Evolutionary conservation across 1,140 invertebrate genomes (phyloP), one percentile per base, ranked within the genome.

Genomic region (Holotrichia oblita): DNA sequence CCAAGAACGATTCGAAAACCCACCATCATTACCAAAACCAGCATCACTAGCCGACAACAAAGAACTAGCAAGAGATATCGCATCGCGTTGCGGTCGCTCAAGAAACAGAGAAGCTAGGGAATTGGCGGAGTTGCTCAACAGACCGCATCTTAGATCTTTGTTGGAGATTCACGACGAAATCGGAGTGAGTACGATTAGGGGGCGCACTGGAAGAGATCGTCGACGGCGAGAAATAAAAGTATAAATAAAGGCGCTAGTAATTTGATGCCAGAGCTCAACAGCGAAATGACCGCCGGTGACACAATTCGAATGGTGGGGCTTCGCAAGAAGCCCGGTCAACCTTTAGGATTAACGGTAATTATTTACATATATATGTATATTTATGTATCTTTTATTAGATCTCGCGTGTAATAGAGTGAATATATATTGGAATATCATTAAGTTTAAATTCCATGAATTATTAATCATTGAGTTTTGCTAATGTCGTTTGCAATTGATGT

Each of bases 261-360:
- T 77, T 79, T 84, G 78, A 83, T 86, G 59, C 83, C 85, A 41
- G 82, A 81, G 69, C 44, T 81, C 77, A 90, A 88, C 87, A 90
- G 90, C 48, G 48, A 55, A 80, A 93, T 93, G 92, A 91, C 91
- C 78, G 61, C 17, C 20, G 73, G 73, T 6, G 92, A 93, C 83
- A 90, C 94, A 40, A 92, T 97, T n/a, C 92, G 96, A 87, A 93
- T 98, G 88, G 95, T 99, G 42, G 95, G 96, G 20, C 90, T 99
- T 12, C 91, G 95, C 55, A 96, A 97, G 85, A 93, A 93, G 84
- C 92, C 93, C 73, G 94, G 96, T 81, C 96, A 98, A 87, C 97
- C 97, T 6, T 88, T 99, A 87, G 96, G 97, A 85, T 87, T 93
- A 77, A 92, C 91, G 69, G 91, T 93, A 85, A 88, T 86, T 17